phyloP scores from a whole-genome alignment of 1,140 invertebrate genomes.

The Acyrthosiphon pisum region DNA sequence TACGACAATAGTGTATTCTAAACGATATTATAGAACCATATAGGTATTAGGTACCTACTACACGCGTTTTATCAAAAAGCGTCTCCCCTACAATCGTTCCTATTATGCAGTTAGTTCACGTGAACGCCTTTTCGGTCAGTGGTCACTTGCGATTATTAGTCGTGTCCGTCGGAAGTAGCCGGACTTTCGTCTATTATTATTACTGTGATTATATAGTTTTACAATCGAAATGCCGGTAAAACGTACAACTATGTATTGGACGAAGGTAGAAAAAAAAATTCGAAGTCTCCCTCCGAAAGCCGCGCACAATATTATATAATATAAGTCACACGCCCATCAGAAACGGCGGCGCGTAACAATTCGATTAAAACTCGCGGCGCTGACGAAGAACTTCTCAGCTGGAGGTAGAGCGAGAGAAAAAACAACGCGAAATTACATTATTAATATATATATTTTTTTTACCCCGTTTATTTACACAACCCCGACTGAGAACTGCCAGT shows the following conservation, averaged over 20 bases:
- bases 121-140: slow-evolving; percentile 34
- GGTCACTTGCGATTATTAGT: slow-evolving; percentile 52
- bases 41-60: neutral
- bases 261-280: neutral
- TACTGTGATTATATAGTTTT: neutral
- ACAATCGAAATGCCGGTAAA: slow-evolving; percentile 26
- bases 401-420: slow-evolving; percentile 37
- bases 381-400: slow-evolving; percentile 39
- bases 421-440: slow-evolving; percentile 44
- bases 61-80: neutral
- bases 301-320: neutral
- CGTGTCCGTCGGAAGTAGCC: slow-evolving; percentile 11
- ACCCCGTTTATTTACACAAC: slow-evolving; percentile 51
- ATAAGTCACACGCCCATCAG: slow-evolving; percentile 35
- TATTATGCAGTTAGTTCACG: neutral
- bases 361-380: slow-evolving; percentile 36
- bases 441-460: slow-evolving; percentile 24
- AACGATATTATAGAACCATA: neutral
- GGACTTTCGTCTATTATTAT: neutral
- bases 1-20: neutral
- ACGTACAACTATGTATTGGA: neutral
- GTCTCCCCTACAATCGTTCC: neutral
- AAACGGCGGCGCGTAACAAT: slow-evolving; percentile 25
- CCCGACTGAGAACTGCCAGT: slow-evolving; percentile 22
- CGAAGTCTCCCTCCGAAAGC: neutral